Conservation (phyloP, 1,140 invertebrate species). For the Papilio helenus region DNA sequence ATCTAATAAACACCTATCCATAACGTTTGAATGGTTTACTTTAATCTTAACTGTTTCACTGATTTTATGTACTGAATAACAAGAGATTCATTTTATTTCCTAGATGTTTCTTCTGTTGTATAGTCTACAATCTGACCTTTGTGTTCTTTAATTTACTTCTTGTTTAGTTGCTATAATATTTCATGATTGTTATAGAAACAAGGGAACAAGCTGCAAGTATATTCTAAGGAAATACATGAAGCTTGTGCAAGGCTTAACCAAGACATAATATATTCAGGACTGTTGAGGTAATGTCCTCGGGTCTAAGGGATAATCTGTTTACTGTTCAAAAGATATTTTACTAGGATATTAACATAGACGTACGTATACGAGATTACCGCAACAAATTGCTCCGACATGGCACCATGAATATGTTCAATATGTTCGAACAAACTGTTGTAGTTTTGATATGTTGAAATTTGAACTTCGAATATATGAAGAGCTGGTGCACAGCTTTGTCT, state of each 20-base stretch:
- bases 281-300: background rate
- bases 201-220: background rate
- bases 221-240: background rate
- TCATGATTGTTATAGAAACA: background rate
- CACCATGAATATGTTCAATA: background rate
- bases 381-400: background rate
- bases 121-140: too few species aligned
- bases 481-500: too few species aligned
- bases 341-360: constrained; percentile 14
- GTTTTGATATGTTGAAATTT: background rate
- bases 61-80: too few species aligned
- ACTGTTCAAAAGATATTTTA: constrained; percentile 23
- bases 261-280: constrained; percentile 23
- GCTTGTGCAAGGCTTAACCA: background rate
- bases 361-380: background rate
- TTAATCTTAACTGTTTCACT: too few species aligned
- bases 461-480: background rate
- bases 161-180: too few species aligned
- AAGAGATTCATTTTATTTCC: too few species aligned
- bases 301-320: constrained; percentile 28
- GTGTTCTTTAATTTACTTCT: too few species aligned
- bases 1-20: too few species aligned
- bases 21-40: too few species aligned
- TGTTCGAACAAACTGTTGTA: background rate
- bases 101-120: too few species aligned